Evolutionary conservation across 2,888 invertebrate species (phyloP).

Genomic region (Tenthredo livida): DNA sequence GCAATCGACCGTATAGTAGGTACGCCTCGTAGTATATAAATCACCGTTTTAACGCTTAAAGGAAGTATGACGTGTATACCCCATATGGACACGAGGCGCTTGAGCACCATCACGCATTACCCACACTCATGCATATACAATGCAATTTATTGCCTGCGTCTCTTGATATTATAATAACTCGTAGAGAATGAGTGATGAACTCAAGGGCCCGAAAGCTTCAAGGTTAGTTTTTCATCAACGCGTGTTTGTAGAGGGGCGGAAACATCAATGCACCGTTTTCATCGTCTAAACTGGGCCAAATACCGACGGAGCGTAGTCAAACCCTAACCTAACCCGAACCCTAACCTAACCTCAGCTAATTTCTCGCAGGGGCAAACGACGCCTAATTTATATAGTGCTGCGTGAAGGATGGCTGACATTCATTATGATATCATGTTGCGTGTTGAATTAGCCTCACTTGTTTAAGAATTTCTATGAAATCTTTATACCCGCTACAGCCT

Average conservation of each 20-base stretch:
- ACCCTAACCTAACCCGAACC: constrained; percentile 27
- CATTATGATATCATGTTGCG: constrained; percentile 22
- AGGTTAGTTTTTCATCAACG: constrained; percentile 48
- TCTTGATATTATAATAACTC: not conserved
- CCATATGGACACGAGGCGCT: not conserved
- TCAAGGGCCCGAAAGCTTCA: constrained; percentile 19
- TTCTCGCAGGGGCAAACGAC: constrained; percentile 1
- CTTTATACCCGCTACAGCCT: not conserved
- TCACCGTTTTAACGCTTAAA: constrained; percentile 12
- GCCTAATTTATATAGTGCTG: constrained; percentile 26
- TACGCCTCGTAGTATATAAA: constrained; percentile 15
- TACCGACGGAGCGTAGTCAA: not conserved
- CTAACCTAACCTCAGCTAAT: constrained; percentile 14
- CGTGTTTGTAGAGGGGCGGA: not conserved
- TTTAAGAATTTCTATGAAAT: not conserved
- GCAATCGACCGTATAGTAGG: not conserved
- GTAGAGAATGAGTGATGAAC: constrained; percentile 2
- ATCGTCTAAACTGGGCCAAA: constrained; percentile 28
- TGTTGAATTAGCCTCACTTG: not conserved
- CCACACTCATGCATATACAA: not conserved
- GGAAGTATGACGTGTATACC: not conserved
- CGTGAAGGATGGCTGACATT: not conserved
- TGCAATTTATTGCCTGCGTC: not conserved
- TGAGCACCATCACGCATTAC: not conserved
- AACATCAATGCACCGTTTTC: not conserved